Evolutionary conservation across 2,113 vertebrate species (phyloP).

Genomic region (Boulengeromyrus knoepffleri): DNA sequence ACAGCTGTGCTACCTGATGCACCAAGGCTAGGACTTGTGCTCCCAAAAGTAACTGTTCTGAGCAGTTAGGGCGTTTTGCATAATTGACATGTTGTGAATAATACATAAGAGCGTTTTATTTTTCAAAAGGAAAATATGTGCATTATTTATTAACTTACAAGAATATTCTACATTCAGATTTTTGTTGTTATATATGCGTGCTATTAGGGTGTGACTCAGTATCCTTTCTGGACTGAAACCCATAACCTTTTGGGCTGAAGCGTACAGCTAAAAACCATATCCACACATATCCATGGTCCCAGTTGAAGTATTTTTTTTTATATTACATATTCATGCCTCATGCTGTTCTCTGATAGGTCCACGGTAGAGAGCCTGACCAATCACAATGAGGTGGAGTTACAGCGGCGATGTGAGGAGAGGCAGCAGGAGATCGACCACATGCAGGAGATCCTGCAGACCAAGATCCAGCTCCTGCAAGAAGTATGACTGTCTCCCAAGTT

Average conservation of each 20-base stretch:
- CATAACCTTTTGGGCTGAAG: background rate
- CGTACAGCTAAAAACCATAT: background rate
- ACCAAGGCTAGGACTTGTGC: background rate
- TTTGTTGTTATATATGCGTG: background rate
- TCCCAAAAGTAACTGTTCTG: background rate
- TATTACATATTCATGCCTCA: background rate
- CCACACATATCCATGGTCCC: background rate
- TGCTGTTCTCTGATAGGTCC: slow-evolving; percentile 49
- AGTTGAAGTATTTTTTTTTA: background rate
- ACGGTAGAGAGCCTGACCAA: slow-evolving; percentile 58
- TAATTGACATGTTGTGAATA: slow-evolving; percentile 6
- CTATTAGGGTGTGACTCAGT: background rate
- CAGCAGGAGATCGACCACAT: slow-evolving; percentile 72
- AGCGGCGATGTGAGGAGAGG: slow-evolving; percentile 59
- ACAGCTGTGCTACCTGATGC: background rate
- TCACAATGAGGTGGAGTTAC: slow-evolving; percentile 68
- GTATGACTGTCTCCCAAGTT: slow-evolving; percentile 39
- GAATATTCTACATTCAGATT: background rate
- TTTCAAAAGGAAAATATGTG: background rate
- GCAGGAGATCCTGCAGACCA: slow-evolving; percentile 70
- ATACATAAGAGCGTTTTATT: slow-evolving; percentile 5
- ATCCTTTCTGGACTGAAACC: background rate
- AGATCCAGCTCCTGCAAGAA: slow-evolving; percentile 80
- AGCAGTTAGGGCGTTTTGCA: background rate
- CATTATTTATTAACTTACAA: slow-evolving; percentile 13